Percentiles rank a stretch among this genome's conserved stretches.
These are phyloP conservation scores for Thumatha senex DNA, from an alignment of 2,888 invertebrate genomes.

Conservation along the genomic window DNA sequence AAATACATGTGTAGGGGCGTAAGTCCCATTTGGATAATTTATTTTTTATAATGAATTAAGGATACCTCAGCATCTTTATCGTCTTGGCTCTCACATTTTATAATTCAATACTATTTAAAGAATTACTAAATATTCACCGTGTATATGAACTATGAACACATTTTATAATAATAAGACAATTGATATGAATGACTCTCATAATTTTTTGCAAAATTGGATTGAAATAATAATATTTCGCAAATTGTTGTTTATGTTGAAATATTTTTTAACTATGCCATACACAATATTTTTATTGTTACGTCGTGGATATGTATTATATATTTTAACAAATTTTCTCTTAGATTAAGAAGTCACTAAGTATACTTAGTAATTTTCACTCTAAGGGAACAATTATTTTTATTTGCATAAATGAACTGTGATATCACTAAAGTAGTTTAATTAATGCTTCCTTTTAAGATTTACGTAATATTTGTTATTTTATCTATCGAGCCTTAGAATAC, in stretches of 20 bases:
- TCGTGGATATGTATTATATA: conserved; percentile 26
- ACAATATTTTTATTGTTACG: conserved; percentile 40
- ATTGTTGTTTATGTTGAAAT: conserved; percentile 38
- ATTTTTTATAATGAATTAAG: neutral
- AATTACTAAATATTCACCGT: conserved; percentile 31
- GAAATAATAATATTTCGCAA: neutral
- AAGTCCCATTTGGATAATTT: too few species aligned
- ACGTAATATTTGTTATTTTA: conserved; percentile 35
- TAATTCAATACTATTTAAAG: conserved; percentile 28
- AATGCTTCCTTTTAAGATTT: conserved; percentile 59
- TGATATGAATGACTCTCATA: conserved; percentile 34
- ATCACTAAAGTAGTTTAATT: conserved; percentile 78
- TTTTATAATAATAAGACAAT: conserved; percentile 40
- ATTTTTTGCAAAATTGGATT: conserved; percentile 23
- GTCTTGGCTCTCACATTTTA: conserved; percentile 29
- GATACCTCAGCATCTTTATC: conserved; percentile 31
- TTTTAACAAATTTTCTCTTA: conserved; percentile 7
- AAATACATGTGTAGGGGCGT: too few species aligned
- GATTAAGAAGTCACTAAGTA: neutral
- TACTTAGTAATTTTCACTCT: neutral
- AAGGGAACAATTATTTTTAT: conserved; percentile 53
- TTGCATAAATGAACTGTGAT: conserved; percentile 84
- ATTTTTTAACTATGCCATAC: conserved; percentile 52
- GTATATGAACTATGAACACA: conserved; percentile 34
- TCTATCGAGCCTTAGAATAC: conserved; percentile 19